These are phyloP conservation scores for Enteromius trimaculatus DNA, from an alignment of 2,797 vertebrate species.

Conservation along the genomic window DNA sequence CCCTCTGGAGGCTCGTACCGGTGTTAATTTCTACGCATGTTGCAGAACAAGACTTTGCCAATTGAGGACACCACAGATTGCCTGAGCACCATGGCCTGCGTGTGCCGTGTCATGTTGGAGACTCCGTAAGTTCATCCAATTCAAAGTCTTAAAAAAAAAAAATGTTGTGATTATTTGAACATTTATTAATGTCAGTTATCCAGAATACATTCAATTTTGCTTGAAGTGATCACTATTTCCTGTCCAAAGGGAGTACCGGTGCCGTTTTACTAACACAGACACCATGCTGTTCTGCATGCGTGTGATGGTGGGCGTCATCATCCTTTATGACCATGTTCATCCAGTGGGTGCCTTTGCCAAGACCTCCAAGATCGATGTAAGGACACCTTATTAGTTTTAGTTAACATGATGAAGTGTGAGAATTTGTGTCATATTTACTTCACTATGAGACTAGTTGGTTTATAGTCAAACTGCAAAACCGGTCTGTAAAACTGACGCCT, in stretches of 20 bases:
- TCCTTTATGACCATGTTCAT: constrained; percentile 92
- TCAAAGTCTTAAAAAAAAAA: not conserved
- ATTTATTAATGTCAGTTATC: not conserved
- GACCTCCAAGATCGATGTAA: constrained; percentile 92
- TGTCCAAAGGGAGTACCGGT: constrained; percentile 84
- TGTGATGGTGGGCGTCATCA: constrained; percentile 93
- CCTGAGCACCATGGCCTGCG: constrained; percentile 92
- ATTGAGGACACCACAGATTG: constrained; percentile 94
- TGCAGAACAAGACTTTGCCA: constrained; percentile 90
- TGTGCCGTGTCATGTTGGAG: constrained; percentile 92
- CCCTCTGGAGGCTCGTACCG: constrained; percentile 64
- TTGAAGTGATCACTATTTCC: not conserved
- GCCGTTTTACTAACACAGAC: constrained; percentile 92
- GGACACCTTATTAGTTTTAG: constrained; percentile 51
- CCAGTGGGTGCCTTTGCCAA: constrained; percentile 91
- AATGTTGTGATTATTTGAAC: not conserved
- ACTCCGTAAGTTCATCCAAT: constrained; percentile 83
- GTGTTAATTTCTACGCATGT: constrained; percentile 25
- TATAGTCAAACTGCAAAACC: not conserved
- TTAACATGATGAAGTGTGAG: not conserved
- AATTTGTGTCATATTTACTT: not conserved
- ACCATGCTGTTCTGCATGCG: constrained; percentile 93
- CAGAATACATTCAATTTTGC: not conserved
- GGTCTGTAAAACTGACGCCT: not conserved
- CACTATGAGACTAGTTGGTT: not conserved